Evolutionary conservation across 2,113 vertebrate genomes (phyloP), one percentile per base, ranked within the genome.

Genomic region (Poeciliopsis occidentalis): DNA sequence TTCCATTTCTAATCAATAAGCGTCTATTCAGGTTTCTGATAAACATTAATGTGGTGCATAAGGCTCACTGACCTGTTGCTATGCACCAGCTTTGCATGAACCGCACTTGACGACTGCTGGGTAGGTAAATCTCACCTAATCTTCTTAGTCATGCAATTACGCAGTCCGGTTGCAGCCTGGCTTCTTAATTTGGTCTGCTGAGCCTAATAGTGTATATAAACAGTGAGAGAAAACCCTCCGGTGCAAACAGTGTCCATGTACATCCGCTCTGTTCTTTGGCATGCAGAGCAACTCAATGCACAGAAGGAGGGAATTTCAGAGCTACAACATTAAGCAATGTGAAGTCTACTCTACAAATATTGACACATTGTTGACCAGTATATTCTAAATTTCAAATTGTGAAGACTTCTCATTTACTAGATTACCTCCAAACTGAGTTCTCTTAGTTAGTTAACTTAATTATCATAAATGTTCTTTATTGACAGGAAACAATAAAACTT

Each of bases 51-150:
- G 77, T 77, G 62, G 60, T 17, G 32, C 73, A 63, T 64, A 51
- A 47, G 57, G 69, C 80, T 80, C 75, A 80, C 41, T 68, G 83
- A 87, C 81, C 83, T 85, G 87, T 88, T 89, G 85, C 87, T 82
- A 79, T 66, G 76, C 31, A 39, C 74, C 80, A 60, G 51, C 71
- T 62, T 74, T 60, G 72, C 66, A 73, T 75, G 75, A 81, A 73
- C 65, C 19, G 67, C 39, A 67, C 62, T 85, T 84, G 82, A 90
- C 69, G 66, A 84, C 57, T 82, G 84, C 81, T 76, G 68, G 75
- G 60, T 64, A 75, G 82, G 78, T 91, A 92, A 94, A 92, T 93
- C 89, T 91, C 27, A 17, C 72, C 68, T 94, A 94, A 94, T 94
- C 93, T 89, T 89, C 90, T 95, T 94, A 93, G 66, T 81, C 71